A percentile compares a stretch with the other conserved stretches of the same genome.
Evolutionary conservation across 2,888 invertebrate genomes (phyloP).

Genomic region (Sympetrum striolatum): DNA sequence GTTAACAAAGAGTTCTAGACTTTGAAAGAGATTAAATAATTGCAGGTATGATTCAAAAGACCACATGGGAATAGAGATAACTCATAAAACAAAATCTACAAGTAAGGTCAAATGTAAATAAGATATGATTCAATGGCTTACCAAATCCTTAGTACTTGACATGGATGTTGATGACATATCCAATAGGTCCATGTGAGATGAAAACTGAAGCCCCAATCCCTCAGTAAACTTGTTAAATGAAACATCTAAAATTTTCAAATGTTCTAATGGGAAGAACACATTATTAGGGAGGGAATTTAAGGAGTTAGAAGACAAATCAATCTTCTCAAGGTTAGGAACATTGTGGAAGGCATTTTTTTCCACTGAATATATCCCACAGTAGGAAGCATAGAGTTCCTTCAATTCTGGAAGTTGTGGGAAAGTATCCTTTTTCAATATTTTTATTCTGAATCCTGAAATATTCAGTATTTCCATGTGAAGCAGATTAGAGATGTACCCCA

Average conservation of each 20-base stretch:
- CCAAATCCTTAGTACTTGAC: neutral
- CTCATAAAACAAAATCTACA: neutral
- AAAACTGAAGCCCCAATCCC: neutral
- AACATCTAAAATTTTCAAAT: slow-evolving; percentile 36
- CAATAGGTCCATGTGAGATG: neutral
- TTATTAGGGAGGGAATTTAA: neutral
- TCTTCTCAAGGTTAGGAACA: neutral
- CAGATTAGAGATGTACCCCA: neutral
- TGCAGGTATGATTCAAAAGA: neutral
- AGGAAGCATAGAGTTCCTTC: neutral
- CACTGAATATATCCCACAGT: neutral
- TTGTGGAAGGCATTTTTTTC: neutral
- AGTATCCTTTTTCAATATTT: neutral
- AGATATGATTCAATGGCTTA: neutral
- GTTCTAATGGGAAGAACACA: neutral
- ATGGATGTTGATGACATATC: neutral
- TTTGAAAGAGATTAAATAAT: too few species aligned
- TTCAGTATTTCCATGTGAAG: neutral
- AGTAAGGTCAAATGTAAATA: neutral
- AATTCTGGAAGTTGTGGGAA: neutral
- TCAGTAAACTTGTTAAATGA: slow-evolving; percentile 42
- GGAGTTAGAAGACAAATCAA: neutral
- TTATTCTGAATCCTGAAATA: neutral
- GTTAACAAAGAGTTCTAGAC: too few species aligned
- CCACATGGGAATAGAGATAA: neutral